A percentile compares a stretch with the other conserved stretches of the same genome.
phyloP scores from a whole-genome alignment of 64 coral and sea anemone genomes.

The Acropora yongei region DNA sequence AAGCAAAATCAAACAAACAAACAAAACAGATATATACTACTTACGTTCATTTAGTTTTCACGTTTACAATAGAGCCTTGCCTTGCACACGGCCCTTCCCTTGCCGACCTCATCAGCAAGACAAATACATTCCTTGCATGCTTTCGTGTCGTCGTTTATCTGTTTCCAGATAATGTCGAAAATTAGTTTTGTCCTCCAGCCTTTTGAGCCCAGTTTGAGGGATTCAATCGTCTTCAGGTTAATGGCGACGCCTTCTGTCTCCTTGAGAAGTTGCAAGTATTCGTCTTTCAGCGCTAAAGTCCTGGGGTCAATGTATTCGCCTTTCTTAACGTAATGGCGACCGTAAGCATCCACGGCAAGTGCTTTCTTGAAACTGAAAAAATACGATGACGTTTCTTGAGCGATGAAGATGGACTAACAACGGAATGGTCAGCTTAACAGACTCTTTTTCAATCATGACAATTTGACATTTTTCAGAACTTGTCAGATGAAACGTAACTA shows the following conservation, averaged over 20 bases:
- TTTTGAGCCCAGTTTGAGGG: background rate
- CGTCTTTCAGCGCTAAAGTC: conserved; percentile 32
- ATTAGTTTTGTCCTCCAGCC: background rate
- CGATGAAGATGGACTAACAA: too few species aligned
- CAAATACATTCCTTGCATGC: conserved; percentile 59
- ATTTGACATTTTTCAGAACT: too few species aligned
- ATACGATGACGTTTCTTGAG: too few species aligned
- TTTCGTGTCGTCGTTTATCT: conserved; percentile 15
- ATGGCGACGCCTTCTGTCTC: conserved; percentile 71
- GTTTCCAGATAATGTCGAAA: conserved; percentile 15
- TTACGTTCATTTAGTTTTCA: background rate
- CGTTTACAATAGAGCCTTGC: background rate
- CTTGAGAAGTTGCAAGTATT: conserved; percentile 58
- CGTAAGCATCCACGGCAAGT: conserved; percentile 52
- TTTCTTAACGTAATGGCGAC: conserved; percentile 32
- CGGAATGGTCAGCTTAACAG: too few species aligned
- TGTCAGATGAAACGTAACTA: too few species aligned
- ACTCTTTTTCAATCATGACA: too few species aligned
- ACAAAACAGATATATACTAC: background rate
- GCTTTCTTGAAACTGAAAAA: conserved; percentile 61
- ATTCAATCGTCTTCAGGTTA: conserved; percentile 61
- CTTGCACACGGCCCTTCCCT: conserved; percentile 54
- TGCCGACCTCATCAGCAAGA: conserved; percentile 63
- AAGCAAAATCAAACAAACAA: too few species aligned
- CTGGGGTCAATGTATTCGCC: background rate